Evolutionary conservation across 1,140 invertebrate genomes (phyloP), one percentile per base, ranked within the genome.

Genomic region (Neotoxoptera formosana): DNA sequence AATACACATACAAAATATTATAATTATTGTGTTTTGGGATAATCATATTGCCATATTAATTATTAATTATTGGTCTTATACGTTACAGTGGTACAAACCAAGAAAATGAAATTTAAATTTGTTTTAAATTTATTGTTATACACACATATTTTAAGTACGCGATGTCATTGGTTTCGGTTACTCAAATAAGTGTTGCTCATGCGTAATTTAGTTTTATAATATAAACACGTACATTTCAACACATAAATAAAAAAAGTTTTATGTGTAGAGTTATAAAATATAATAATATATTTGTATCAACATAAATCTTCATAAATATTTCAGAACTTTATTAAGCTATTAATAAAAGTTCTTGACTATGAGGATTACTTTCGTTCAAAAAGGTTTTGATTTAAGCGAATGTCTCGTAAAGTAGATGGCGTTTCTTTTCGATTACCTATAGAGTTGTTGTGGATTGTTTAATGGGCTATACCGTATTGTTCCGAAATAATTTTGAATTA

Each of bases 221-320:
- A n/a, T n/a, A 17, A 86, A 47, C n/a, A 87, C 48, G 14, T 87
- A 14, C 30, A 45, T 86, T 25, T 41, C 11, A 47, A 87, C 84
- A 87, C 84, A 87, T 87, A 87, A 87, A 87, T 87, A 86, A 87
- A 30, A 47, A 30, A 87, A 47, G 23, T 87, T 87, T 48, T 87
- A 20, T 87, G 14, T 48, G 45, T 87, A 47, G 11, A 47, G 45
- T 48, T 47, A 23, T 87, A 48, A 47, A 47, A 87, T 87, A 48
- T 17, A n/a, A 47, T 87, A n/a, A 87, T 87, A 47, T 87, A 87
- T 87, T 87, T 87, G 41, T 47, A 87, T 87, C 25, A 17, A 87
- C 45, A 87, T 87, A 87, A 87, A 87, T 87, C 45, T 87, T 87
- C 25, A 87, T 47, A 47, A 47, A 87, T 41, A 87, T 47, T 41